Conservation (phyloP, 2,113 vertebrate species). For the Paradoxurus hermaphroditus region DNA sequence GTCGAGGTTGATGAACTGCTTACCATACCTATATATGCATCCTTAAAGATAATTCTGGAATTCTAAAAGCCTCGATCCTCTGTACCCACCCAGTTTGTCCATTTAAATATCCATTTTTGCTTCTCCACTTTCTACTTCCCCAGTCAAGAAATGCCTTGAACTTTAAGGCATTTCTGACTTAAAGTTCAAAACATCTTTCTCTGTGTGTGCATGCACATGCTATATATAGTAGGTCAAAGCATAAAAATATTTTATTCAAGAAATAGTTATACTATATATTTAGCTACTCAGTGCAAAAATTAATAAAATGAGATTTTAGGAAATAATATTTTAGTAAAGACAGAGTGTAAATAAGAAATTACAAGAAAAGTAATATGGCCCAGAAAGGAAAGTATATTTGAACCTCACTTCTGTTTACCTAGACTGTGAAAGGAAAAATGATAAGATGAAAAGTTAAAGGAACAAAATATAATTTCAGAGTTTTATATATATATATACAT, state of each 20-base stretch:
- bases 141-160: no score
- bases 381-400: neutral
- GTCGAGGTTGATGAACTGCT: neutral
- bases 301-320: neutral
- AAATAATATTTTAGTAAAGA: neutral
- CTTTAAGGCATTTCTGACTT: neutral
- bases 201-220: neutral
- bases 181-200: neutral
- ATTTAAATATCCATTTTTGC: neutral
- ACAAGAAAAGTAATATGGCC: neutral
- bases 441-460: neutral
- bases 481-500: no score
- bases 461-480: neutral
- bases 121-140: no score
- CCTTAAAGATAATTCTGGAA: neutral
- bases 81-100: fast-evolving
- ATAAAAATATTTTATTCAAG: neutral
- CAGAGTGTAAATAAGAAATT: neutral
- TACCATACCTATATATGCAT: neutral
- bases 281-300: neutral
- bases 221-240: neutral
- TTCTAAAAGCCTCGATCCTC: neutral
- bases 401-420: neutral
- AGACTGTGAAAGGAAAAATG: neutral
- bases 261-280: neutral